phyloP scores from a whole-genome alignment of 2,113 vertebrate genomes.

The Hymenochirus boettgeri region DNA sequence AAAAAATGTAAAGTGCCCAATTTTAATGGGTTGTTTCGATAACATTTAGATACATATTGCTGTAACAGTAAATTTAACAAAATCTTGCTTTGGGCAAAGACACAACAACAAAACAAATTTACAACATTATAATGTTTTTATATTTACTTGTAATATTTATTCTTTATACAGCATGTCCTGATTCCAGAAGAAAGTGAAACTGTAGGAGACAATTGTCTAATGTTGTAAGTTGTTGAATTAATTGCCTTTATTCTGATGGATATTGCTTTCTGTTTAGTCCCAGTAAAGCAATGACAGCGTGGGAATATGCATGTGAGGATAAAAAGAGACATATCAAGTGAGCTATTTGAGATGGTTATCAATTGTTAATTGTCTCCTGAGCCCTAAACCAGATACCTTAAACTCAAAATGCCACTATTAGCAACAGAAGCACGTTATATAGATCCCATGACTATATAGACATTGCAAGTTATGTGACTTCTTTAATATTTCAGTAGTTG shows the following conservation, averaged over 20 bases:
- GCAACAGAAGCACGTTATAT: slow-evolving; percentile 59
- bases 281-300: slow-evolving; percentile 45
- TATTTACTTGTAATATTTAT: too few relatives aligned
- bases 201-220: not conserved
- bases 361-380: slow-evolving; percentile 71
- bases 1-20: too few relatives aligned
- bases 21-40: too few relatives aligned
- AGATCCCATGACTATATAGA: slow-evolving; percentile 47
- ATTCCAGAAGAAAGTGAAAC: not conserved
- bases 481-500: slow-evolving; percentile 57
- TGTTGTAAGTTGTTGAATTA: not conserved
- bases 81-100: too few relatives aligned
- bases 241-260: slow-evolving; percentile 53
- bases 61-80: too few relatives aligned
- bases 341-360: slow-evolving; percentile 63
- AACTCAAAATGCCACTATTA: slow-evolving; percentile 58
- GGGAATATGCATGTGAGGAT: slow-evolving; percentile 41
- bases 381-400: slow-evolving; percentile 64
- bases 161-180: too few relatives aligned
- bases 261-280: slow-evolving; percentile 42
- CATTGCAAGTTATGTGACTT: slow-evolving; percentile 42
- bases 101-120: too few relatives aligned
- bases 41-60: too few relatives aligned
- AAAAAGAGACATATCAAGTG: slow-evolving; percentile 51
- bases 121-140: too few relatives aligned